Evolutionary conservation across 2,888 invertebrate genomes (phyloP).

Genomic region (Mycalesis mineus): DNA sequence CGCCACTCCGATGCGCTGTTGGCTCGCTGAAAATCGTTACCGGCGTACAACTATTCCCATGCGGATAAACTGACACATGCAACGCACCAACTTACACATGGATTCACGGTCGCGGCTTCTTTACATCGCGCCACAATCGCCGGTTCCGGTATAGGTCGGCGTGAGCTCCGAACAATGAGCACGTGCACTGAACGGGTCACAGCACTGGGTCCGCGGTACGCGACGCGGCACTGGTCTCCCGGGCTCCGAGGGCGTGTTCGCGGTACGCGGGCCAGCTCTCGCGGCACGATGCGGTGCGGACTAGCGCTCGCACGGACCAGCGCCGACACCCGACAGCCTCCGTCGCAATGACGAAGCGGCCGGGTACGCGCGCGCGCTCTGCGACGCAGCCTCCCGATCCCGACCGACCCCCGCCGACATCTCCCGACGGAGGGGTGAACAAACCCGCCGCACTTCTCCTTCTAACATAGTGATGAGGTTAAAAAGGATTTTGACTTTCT

Average conservation of each 20-base stretch:
- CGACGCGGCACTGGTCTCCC: conserved; percentile 35
- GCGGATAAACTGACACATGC: conserved; percentile 42
- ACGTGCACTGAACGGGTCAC: conserved; percentile 75
- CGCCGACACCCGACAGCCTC: conserved; percentile 75
- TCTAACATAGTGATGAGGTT: conserved; percentile 72
- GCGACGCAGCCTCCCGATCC: conserved; percentile 68
- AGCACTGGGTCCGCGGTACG: conserved; percentile 25
- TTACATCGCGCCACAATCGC: conserved; percentile 81
- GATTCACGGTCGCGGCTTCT: conserved; percentile 68
- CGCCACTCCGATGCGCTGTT: conserved; percentile 47
- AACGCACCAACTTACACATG: conserved; percentile 75
- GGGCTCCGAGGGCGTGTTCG: conserved; percentile 38
- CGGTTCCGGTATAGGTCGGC: conserved; percentile 82
- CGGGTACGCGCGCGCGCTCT: conserved; percentile 76
- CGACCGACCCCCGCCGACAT: conserved; percentile 58
- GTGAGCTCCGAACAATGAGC: conserved; percentile 77
- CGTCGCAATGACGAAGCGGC: conserved; percentile 77
- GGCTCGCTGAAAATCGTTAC: conserved; percentile 59
- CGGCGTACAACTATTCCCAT: conserved; percentile 49
- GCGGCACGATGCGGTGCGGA: conserved; percentile 47
- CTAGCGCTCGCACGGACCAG: conserved; percentile 70
- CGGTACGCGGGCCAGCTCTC: conserved; percentile 44
- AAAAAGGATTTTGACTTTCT: conserved; percentile 74
- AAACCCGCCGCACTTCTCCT: conserved; percentile 73
- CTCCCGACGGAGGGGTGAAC: conserved; percentile 69